Base-by-base conservation (phyloP, 92 coral and sea anemone genomes). In the Bergia puertoricense region DNA sequence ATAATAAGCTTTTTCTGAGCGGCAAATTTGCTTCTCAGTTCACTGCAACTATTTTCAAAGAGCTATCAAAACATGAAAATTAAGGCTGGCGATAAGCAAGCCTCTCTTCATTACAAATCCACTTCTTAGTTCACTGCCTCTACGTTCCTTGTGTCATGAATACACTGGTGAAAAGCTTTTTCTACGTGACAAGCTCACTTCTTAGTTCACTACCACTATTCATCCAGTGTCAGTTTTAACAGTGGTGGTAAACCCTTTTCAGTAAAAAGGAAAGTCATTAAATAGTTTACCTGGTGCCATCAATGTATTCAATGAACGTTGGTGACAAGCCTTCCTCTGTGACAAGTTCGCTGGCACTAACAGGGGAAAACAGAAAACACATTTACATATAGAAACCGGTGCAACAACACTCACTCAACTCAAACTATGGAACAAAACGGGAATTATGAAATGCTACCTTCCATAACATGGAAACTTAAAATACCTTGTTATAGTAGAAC, bases 231-330 rank as follows among this genome's bases (percentile, higher is more conserved):
- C 59, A 79, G 39, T 7, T 45, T 62, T 18, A 62, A 10, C 22
- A 79, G 5, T 42, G 16, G 38, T 43, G 41, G 22, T 2, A 45
- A 39, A 30, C 2, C 18, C 16, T 79, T 71, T 81, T 41, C 66
- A 54, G 22, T 20, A 51, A 8, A 41, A 2, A 3, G 42, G 8
- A 18, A 20, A 20, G 66, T 44, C 45, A 40, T 40, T 15, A 37
- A 68, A 62, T 79, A 20, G 20, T 83, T 40, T 91, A 97, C 99
- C 99, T 95, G 56, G 98, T 97, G 71, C 98, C 98, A 10, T 97
- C 99, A 82, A 97, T 97, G 90, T 95, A 97, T 38, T 97, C 99
- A 9, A 91, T 91, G 80, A 97, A 97, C 43, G 91, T 92, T 43
- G 97, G 68, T 54, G 92, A 76, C 84, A 97, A 87, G 16, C 95